A percentile compares a stretch with the other conserved stretches of the same genome.
These are phyloP conservation scores for Cochlearius cochlearius DNA, from an alignment of 2,113 vertebrate species.

Conservation along the genomic window DNA sequence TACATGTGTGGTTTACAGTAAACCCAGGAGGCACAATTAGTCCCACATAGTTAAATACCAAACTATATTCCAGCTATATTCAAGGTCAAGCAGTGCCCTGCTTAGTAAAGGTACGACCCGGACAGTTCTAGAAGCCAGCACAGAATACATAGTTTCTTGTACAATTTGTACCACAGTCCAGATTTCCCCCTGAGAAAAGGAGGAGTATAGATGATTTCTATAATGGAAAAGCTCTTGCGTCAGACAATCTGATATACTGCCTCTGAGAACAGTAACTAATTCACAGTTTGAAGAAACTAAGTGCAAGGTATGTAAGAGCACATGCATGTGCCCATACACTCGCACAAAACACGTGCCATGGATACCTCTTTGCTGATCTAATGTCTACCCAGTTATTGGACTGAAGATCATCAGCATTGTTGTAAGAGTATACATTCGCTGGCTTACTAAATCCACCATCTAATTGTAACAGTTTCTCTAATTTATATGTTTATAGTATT, in stretches of 20 bases:
- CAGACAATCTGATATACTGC: not conserved
- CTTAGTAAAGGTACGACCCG: not conserved
- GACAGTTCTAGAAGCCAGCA: not conserved
- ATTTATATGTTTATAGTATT: not conserved
- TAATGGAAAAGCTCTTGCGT: not conserved
- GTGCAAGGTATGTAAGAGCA: not conserved
- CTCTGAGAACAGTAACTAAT: not conserved
- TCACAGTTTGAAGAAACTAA: not conserved
- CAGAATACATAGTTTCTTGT: not conserved
- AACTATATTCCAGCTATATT: not conserved
- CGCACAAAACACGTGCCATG: not conserved
- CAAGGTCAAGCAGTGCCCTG: not conserved
- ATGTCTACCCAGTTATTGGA: not conserved
- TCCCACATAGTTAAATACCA: not conserved
- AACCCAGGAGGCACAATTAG: not conserved
- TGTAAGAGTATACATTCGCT: not conserved
- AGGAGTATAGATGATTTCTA: not conserved
- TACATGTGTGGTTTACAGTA: not conserved
- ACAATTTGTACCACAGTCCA: not conserved
- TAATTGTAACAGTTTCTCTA: not conserved
- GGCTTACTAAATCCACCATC: not conserved
- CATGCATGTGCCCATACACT: not conserved
- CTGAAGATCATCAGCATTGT: not conserved
- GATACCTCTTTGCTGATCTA: not conserved
- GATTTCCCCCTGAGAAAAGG: not conserved